phyloP scores from a whole-genome alignment of 2,888 invertebrate species.

The Volucella inanis region DNA sequence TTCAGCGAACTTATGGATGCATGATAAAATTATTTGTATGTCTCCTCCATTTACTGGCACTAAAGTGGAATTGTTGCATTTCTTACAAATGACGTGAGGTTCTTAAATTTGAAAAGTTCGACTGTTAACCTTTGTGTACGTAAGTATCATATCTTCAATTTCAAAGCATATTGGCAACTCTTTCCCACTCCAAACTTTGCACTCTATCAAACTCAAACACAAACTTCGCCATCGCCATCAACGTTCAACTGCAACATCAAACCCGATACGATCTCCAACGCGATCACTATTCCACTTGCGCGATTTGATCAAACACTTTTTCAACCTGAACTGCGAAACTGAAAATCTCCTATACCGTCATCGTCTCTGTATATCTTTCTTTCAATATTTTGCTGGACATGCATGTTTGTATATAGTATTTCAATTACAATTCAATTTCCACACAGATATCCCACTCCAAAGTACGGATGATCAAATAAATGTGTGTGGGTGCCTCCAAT shows the following conservation, averaged over 20 bases:
- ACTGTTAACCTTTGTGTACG: no score
- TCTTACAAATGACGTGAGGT: no score
- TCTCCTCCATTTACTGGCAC: no score
- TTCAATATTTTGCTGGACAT: neutral
- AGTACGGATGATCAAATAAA: conserved; percentile 5
- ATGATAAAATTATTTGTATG: no score
- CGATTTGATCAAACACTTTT: conserved; percentile 46
- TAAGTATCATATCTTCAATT: no score
- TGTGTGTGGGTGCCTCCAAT: conserved; percentile 32
- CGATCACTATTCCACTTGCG: conserved; percentile 38
- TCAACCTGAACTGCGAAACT: conserved; percentile 58
- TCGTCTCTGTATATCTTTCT: conserved; percentile 8
- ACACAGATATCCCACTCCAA: neutral
- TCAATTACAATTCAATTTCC: conserved; percentile 38
- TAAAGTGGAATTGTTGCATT: no score
- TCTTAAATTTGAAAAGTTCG: no score
- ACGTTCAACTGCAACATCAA: conserved; percentile 35
- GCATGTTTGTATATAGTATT: neutral
- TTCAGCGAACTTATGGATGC: no score
- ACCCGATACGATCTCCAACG: conserved; percentile 20
- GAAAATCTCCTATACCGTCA: neutral
- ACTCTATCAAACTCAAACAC: conserved; percentile 6
- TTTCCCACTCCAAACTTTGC: neutral
- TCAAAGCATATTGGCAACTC: neutral
- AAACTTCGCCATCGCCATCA: conserved; percentile 10